A percentile compares a stretch with the other conserved stretches of the same genome.
Evolutionary conservation across 2,797 vertebrate species (phyloP).

Genomic region (Myripristis jacobus): DNA sequence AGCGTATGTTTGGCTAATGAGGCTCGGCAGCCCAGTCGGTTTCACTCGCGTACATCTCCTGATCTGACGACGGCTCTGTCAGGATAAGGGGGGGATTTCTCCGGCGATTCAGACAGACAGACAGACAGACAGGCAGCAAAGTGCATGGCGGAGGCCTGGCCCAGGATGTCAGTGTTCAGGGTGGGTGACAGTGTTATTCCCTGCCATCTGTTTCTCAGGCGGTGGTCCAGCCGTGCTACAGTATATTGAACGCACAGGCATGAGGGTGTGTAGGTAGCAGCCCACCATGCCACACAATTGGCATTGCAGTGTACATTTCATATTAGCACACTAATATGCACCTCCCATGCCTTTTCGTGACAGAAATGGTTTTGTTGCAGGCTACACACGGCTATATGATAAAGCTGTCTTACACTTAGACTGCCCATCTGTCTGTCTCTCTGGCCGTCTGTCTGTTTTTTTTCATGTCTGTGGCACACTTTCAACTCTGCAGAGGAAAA

Average conservation of each 20-base stretch:
- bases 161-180: slow-evolving; percentile 79
- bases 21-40: slow-evolving; percentile 74
- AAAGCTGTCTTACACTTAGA: slow-evolving; percentile 56
- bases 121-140: slow-evolving; percentile 75
- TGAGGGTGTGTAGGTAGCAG: slow-evolving; percentile 64
- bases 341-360: slow-evolving; percentile 42
- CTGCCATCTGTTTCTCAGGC: slow-evolving; percentile 86
- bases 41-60: slow-evolving; percentile 78
- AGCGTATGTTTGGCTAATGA: slow-evolving; percentile 77
- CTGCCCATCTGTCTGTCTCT: slow-evolving; percentile 70
- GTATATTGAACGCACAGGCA: slow-evolving; percentile 69
- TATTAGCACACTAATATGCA: slow-evolving; percentile 45
- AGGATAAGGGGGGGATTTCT: slow-evolving; percentile 70
- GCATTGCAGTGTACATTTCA: slow-evolving; percentile 55
- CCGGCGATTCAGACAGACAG: slow-evolving; percentile 68
- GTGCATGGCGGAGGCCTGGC: slow-evolving; percentile 65
- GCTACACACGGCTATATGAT: slow-evolving; percentile 48
- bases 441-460: slow-evolving; percentile 62
- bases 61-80: slow-evolving; percentile 74
- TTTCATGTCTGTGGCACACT: slow-evolving; percentile 51
- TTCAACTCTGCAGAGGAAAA: slow-evolving; percentile 41
- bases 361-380: slow-evolving; percentile 53
- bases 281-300: slow-evolving; percentile 56
- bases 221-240: slow-evolving; percentile 77
- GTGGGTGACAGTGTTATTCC: slow-evolving; percentile 82